Evolutionary conservation across 1,140 invertebrate species (phyloP).

Genomic region (Brachionus calyciflorus): DNA sequence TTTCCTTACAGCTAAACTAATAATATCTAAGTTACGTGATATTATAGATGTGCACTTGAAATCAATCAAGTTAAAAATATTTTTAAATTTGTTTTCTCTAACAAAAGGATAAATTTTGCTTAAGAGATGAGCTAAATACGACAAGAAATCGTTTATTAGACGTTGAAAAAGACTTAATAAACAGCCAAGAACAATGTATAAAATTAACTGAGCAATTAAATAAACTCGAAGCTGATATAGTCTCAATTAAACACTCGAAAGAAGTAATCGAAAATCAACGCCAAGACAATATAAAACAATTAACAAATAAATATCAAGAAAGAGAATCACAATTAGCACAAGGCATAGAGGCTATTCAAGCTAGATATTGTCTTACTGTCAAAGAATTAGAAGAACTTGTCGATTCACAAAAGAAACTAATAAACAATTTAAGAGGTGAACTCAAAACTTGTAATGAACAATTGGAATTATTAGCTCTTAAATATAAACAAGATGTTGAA

Average conservation of each 20-base stretch:
- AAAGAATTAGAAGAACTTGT: conserved; percentile 40
- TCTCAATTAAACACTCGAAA: conserved; percentile 35
- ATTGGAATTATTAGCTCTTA: conserved; percentile 9
- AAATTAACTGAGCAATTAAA: conserved; percentile 28
- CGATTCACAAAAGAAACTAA: conserved; percentile 44
- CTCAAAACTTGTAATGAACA: conserved; percentile 19
- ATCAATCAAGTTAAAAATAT: too few relatives aligned
- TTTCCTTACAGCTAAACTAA: too few relatives aligned
- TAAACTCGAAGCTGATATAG: conserved; percentile 2
- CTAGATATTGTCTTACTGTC: conserved; percentile 36
- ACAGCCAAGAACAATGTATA: not conserved
- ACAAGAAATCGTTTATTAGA: conserved; percentile 45
- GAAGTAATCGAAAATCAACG: conserved; percentile 2
- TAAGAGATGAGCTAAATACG: conserved; percentile 34
- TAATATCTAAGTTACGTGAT: too few relatives aligned
- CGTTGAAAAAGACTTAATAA: conserved; percentile 20
- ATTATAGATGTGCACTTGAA: too few relatives aligned
- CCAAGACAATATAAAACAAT: conserved; percentile 13
- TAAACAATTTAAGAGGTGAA: conserved; percentile 13
- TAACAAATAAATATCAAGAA: conserved; percentile 1
- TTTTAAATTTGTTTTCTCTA: not conserved
- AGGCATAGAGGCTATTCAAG: conserved; percentile 21
- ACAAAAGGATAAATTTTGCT: conserved; percentile 43
- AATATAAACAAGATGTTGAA: conserved; percentile 39
- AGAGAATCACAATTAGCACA: not conserved